Conservation (phyloP, 35 echinoderm and acorn worm genomes). For the Ophiothrix spiculata region DNA sequence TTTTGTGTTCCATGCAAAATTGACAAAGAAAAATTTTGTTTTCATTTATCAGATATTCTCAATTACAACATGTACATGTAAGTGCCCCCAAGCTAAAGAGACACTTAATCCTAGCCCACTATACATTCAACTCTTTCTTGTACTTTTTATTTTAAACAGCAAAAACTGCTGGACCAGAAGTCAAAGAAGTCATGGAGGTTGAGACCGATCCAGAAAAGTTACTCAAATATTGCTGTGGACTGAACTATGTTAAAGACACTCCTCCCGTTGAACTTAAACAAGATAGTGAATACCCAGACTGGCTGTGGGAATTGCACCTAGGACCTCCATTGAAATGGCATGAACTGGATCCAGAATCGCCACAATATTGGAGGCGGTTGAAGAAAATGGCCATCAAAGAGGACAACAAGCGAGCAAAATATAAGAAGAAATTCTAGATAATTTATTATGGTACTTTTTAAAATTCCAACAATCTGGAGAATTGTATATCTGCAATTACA, state of each 20-base stretch:
- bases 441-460: too few relatives aligned
- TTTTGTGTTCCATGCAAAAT: too few relatives aligned
- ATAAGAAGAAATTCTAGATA: too few relatives aligned
- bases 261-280: slow-evolving; percentile 67
- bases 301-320: slow-evolving; percentile 88
- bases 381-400: slow-evolving; percentile 84
- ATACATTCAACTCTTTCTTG: too few relatives aligned
- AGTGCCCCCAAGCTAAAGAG: too few relatives aligned
- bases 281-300: slow-evolving; percentile 92
- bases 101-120: too few relatives aligned
- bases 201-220: slow-evolving; percentile 83
- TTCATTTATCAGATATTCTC: too few relatives aligned
- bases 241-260: slow-evolving; percentile 77
- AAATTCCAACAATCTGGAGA: too few relatives aligned
- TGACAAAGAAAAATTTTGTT: too few relatives aligned
- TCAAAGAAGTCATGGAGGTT: slow-evolving; percentile 60
- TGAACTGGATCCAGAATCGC: slow-evolving; percentile 65
- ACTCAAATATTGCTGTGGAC: slow-evolving; percentile 71
- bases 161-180: slow-evolving; percentile 24
- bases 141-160: too few relatives aligned
- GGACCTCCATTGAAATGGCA: slow-evolving; percentile 66
- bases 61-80: too few relatives aligned
- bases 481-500: too few relatives aligned
- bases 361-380: slow-evolving; percentile 82
- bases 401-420: slow-evolving; percentile 77